Conservation (phyloP, 2,888 invertebrate genomes). For the Patella ulyssiponensis region DNA sequence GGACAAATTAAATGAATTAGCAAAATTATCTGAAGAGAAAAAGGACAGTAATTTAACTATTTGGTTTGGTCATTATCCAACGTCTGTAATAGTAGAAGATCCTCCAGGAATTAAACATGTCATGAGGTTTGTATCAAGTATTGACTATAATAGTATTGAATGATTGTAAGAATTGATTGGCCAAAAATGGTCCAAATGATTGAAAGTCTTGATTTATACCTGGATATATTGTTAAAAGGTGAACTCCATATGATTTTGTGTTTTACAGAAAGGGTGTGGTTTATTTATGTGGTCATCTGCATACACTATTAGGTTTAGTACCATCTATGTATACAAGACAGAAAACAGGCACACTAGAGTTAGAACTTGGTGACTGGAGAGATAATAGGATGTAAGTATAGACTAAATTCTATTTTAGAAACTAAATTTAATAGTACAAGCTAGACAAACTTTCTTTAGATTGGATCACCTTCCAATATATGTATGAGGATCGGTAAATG, state of each 20-base stretch:
- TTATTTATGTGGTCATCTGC: conserved; percentile 92
- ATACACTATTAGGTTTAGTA: conserved; percentile 84
- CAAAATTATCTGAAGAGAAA: conserved; percentile 36
- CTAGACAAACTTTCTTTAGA: too few relatives aligned
- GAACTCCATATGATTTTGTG: too few relatives aligned
- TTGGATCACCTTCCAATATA: too few relatives aligned
- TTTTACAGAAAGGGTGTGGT: conserved; percentile 76
- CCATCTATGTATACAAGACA: conserved; percentile 90
- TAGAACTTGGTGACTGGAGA: conserved; percentile 94
- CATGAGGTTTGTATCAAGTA: conserved; percentile 47
- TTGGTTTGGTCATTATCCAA: conserved; percentile 93
- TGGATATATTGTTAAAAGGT: too few relatives aligned
- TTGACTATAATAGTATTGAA: too few relatives aligned
- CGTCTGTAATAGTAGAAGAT: conserved; percentile 81
- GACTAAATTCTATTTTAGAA: too few relatives aligned
- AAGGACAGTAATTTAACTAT: conserved; percentile 77
- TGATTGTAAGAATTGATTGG: too few relatives aligned
- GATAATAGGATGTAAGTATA: conserved; percentile 82
- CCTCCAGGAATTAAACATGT: conserved; percentile 50
- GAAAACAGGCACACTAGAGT: conserved; percentile 85
- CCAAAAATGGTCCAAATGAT: too few relatives aligned
- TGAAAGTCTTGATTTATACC: too few relatives aligned
- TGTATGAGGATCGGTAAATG: too few relatives aligned
- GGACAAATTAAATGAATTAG: conserved; percentile 37
- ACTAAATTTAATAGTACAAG: too few relatives aligned